Conservation (phyloP, 1,140 invertebrate genomes). For the Tribolium madens region DNA sequence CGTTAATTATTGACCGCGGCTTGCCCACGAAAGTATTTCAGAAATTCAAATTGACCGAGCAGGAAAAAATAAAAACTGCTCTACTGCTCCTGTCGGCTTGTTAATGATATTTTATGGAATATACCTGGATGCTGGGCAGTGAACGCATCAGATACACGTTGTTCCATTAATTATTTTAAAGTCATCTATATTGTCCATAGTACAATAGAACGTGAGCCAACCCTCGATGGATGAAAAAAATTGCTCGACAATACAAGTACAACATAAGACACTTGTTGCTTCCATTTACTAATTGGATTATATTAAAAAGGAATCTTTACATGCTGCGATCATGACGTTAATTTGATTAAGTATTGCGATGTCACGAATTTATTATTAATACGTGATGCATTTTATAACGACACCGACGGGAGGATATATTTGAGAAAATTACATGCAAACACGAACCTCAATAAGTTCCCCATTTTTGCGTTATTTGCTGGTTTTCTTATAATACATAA, state of each 20-base stretch:
- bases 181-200: not conserved
- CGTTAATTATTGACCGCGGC: not conserved
- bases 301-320: conserved; percentile 8
- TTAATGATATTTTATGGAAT: conserved; percentile 13
- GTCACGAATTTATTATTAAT: conserved; percentile 14
- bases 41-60: not conserved
- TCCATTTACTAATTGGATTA: conserved; percentile 22
- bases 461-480: not conserved
- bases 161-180: conserved; percentile 17
- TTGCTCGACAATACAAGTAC: not conserved
- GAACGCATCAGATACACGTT: conserved; percentile 2
- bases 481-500: not conserved
- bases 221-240: not conserved
- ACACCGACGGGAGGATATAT: not conserved
- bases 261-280: conserved; percentile 27
- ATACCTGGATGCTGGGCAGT: not conserved
- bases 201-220: not conserved
- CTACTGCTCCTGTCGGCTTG: not conserved
- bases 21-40: not conserved
- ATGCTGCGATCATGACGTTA: not conserved
- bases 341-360: conserved; percentile 7
- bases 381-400: not conserved
- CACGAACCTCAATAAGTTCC: not conserved
- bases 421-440: not conserved
- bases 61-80: not conserved